These are phyloP conservation scores for Cinclus cinclus DNA, from an alignment of 2,113 vertebrate species.

Conservation along the genomic window DNA sequence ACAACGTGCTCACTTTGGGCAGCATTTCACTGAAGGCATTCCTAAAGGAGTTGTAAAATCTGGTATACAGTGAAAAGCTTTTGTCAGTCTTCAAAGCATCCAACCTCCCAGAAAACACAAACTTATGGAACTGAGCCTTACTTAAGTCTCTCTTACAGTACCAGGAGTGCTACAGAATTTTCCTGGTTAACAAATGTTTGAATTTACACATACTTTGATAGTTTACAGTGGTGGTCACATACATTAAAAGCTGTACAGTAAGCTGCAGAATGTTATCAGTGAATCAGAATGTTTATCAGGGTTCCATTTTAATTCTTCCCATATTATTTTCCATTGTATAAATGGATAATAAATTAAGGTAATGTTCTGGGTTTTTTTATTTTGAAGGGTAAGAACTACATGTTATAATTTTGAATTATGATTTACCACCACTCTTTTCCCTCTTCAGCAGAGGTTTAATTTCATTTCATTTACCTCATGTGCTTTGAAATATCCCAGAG, in stretches of 20 bases:
- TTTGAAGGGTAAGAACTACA: background rate
- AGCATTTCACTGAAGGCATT: background rate
- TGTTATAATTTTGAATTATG: background rate
- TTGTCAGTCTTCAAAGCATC: background rate
- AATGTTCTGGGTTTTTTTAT: background rate
- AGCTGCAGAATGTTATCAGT: background rate
- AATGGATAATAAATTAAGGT: background rate
- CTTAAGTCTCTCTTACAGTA: background rate
- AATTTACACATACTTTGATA: background rate
- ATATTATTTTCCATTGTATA: background rate
- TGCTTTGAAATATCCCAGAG: background rate
- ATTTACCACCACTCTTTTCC: background rate
- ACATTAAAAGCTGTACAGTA: background rate
- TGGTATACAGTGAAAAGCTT: background rate
- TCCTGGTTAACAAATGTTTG: background rate
- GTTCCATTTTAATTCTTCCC: background rate
- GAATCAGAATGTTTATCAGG: background rate
- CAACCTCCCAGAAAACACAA: background rate
- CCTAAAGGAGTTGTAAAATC: background rate
- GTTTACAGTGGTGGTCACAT: background rate
- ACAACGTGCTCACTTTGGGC: background rate
- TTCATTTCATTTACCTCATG: background rate
- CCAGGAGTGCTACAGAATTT: background rate
- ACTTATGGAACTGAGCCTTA: background rate
- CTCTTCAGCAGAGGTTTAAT: background rate